Base-by-base conservation (phyloP, 2,797 vertebrate genomes). In the Uromys caudimaculatus region DNA sequence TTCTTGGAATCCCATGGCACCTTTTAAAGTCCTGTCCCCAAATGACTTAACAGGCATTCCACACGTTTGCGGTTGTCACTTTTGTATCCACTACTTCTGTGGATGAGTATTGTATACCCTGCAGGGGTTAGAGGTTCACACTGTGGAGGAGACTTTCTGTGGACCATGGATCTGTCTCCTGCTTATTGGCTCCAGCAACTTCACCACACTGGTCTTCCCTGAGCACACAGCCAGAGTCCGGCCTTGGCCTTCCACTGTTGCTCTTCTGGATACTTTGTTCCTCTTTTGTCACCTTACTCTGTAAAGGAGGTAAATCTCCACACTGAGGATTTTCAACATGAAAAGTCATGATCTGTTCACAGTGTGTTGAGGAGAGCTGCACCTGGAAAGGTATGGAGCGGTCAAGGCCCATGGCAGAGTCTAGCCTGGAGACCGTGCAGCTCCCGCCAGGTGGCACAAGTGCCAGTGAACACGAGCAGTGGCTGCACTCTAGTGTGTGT, bases 21-120 rank as follows among this genome's bases (percentile, higher is more conserved):
- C 32, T 92, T 81, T 67, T n/a, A 75, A 95, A 96, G 38, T n/a
- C 35, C 54, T 93, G 13, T 67, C 44, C 9, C 56, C 78, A 90
- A 24, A 16, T 58, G 27, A 89, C 50, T 78, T 92, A 83, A 62
- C n/a, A 58, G 52, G 44, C 52, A 6, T 77, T 69, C 84, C 19
- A 17, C 50, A 11, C 58, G 41, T 27, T 50, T 75, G 19, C 29
- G 21, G 56, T 56, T 32, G 21, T 23, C 83, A 67, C 76, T 67
- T 81, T 84, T 56, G 29, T 64, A n/a, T 67, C 77, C 10, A 41
- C 75, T 84, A 6, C 47, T 86, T 78, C 90, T 83, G 21, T 82
- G 47, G 29, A 50, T 84, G 91, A 44, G 52, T 77, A 38, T 69
- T 82, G 17, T 24, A 76, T 0, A 56, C 44, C 21, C 35, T 50